Evolutionary conservation across 2,888 invertebrate species (phyloP).

Genomic region (Lithosia quadra): DNA sequence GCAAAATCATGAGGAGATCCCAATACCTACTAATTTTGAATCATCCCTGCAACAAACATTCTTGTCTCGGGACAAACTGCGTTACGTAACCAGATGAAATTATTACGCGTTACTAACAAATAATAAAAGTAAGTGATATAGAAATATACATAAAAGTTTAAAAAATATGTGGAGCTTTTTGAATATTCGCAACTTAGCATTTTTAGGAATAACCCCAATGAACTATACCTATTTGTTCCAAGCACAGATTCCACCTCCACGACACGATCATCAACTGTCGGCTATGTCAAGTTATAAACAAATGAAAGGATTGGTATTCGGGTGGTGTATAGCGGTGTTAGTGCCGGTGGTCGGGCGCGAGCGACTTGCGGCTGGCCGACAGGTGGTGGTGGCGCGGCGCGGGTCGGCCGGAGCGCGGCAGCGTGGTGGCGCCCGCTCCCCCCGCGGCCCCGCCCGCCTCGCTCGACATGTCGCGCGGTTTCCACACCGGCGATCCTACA

Average conservation of each 20-base stretch:
- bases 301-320: slow-evolving; percentile 14
- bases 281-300: slow-evolving; percentile 11
- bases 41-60: too few relatives aligned
- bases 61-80: too few relatives aligned
- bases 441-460: slow-evolving; percentile 75
- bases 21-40: background rate
- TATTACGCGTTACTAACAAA: background rate
- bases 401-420: slow-evolving; percentile 82
- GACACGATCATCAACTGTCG: background rate
- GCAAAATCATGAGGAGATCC: background rate
- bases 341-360: slow-evolving; percentile 75
- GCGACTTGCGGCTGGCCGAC: slow-evolving; percentile 86
- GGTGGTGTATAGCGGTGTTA: slow-evolving; percentile 28
- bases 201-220: background rate
- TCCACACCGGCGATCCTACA: slow-evolving; percentile 99
- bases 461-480: slow-evolving; percentile 95
- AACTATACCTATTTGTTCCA: background rate
- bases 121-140: too few relatives aligned
- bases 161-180: background rate
- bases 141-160: background rate
- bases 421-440: slow-evolving; percentile 75
- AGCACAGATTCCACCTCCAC: background rate
- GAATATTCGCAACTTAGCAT: too few relatives aligned
- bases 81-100: background rate
- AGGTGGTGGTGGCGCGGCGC: slow-evolving; percentile 79